phyloP scores from a whole-genome alignment of 2,113 vertebrate genomes.

The Nicator chloris region DNA sequence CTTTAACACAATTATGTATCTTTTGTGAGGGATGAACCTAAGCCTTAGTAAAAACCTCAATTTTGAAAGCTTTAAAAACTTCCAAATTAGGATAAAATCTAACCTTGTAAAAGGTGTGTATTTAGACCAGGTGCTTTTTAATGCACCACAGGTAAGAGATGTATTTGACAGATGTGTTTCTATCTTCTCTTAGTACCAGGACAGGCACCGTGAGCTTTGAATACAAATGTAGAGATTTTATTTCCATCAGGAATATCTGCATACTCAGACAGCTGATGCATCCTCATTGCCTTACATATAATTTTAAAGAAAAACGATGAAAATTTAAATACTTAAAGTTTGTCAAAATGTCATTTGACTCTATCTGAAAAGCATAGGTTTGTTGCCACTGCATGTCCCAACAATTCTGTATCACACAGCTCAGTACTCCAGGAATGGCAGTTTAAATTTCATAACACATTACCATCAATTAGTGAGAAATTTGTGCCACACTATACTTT shows the following conservation, averaged over 20 bases:
- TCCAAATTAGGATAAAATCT: background rate
- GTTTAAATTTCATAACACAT: background rate
- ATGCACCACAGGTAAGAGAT: background rate
- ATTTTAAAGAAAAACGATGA: background rate
- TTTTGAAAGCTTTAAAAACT: background rate
- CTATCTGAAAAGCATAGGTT: background rate
- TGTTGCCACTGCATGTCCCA: background rate
- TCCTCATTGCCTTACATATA: background rate
- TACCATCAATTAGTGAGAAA: background rate
- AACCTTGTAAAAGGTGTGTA: background rate
- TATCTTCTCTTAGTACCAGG: background rate
- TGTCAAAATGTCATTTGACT: background rate
- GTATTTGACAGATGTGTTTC: conserved; percentile 3
- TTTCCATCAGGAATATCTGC: background rate
- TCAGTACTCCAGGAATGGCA: background rate
- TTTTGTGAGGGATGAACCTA: background rate
- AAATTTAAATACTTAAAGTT: background rate
- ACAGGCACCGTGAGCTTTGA: background rate
- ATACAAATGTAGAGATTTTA: conserved; percentile 29
- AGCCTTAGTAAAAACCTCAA: background rate
- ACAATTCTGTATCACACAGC: background rate
- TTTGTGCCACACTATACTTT: background rate
- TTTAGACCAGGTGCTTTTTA: background rate
- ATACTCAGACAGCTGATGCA: background rate
- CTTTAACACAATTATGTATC: background rate